Percentiles rank a stretch among this genome's conserved stretches.
phyloP scores from a whole-genome alignment of 2,888 invertebrate species.

The Resseliella maxima region DNA sequence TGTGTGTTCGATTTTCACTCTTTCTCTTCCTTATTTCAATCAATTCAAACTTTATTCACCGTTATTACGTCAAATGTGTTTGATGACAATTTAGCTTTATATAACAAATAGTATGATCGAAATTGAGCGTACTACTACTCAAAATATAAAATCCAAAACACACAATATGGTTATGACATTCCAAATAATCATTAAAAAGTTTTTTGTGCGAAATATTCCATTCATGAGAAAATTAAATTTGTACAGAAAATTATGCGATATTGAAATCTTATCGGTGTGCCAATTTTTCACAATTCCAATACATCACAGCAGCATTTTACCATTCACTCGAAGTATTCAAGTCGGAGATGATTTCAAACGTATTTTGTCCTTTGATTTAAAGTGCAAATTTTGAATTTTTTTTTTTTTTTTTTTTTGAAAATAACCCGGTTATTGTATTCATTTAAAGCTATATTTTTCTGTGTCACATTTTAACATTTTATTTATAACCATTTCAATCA shows the following conservation, averaged over 20 bases:
- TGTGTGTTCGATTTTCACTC: background rate
- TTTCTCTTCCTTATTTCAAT: slow-evolving; percentile 2
- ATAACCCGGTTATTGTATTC: too few species aligned
- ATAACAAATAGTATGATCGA: background rate
- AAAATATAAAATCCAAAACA: background rate
- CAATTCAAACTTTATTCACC: background rate
- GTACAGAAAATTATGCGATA: background rate
- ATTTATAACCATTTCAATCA: too few species aligned
- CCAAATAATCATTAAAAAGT: background rate
- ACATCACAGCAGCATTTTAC: too few species aligned
- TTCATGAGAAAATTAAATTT: background rate
- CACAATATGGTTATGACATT: background rate
- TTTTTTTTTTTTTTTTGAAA: too few species aligned
- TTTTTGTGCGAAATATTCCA: background rate
- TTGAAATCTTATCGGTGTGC: background rate
- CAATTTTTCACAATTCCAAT: too few species aligned
- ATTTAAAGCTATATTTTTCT: too few species aligned
- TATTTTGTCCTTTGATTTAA: too few species aligned
- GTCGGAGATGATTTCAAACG: too few species aligned
- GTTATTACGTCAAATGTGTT: background rate
- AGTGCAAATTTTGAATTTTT: too few species aligned
- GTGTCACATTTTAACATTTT: too few species aligned
- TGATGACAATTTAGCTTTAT: slow-evolving; percentile 17
- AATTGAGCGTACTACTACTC: background rate
- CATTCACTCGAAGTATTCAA: too few species aligned